These are phyloP conservation scores for Motacilla tschutschensis DNA, from an alignment of 2,113 vertebrate species.

Conservation along the genomic window DNA sequence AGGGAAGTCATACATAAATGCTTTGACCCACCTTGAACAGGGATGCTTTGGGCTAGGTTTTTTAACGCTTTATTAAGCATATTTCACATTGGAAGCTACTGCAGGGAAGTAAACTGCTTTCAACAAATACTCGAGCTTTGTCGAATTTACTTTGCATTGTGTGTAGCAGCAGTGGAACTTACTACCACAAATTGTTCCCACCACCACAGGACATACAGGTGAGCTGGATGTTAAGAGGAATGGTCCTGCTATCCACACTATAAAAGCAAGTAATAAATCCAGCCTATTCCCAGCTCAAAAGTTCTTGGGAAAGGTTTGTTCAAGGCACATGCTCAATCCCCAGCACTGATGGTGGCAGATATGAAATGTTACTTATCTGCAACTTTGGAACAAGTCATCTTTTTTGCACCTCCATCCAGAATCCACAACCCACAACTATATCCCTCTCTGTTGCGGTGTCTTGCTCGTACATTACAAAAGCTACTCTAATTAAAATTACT, in stretches of 20 bases:
- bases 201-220: background rate
- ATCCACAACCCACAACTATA: background rate
- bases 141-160: background rate
- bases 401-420: background rate
- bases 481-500: background rate
- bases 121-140: background rate
- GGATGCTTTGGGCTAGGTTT: background rate
- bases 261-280: background rate
- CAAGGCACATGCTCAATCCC: background rate
- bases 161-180: background rate
- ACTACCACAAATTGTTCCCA: background rate
- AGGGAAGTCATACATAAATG: background rate
- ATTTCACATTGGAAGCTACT: background rate
- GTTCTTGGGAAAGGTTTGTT: background rate
- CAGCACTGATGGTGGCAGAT: background rate
- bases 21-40: background rate
- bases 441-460: accelerated
- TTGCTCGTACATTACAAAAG: background rate
- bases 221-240: background rate
- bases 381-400: background rate
- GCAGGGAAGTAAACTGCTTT: background rate
- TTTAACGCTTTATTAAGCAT: background rate
- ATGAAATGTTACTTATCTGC: background rate
- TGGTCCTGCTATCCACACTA: background rate
- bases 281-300: background rate